phyloP scores from a whole-genome alignment of 2,888 invertebrate species.

The Caenorhabditis imperialis region DNA sequence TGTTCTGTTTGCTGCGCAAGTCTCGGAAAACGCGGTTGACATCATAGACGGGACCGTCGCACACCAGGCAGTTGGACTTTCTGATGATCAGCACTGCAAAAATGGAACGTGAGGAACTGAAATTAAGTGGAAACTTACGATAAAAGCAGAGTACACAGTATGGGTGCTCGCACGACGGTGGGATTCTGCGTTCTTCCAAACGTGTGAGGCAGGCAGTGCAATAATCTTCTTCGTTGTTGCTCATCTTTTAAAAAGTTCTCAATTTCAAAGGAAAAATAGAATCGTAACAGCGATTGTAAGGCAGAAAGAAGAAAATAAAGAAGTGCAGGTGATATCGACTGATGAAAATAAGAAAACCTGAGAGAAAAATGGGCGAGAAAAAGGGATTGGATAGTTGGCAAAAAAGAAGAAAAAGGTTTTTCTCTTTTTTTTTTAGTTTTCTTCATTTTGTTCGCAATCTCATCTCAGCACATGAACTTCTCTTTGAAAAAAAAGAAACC shows the following conservation, averaged over 20 bases:
- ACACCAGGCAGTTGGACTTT: constrained; percentile 31
- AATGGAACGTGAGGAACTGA: not conserved
- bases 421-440: constrained; percentile 22
- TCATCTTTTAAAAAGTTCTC: too few species aligned
- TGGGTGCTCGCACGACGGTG: constrained; percentile 31
- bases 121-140: constrained; percentile 14
- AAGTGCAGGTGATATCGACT: too few species aligned
- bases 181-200: constrained; percentile 20
- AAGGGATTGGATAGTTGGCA: constrained; percentile 22
- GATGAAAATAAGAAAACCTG: not conserved
- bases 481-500: not conserved
- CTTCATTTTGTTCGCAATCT: constrained; percentile 7
- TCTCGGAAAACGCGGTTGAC: constrained; percentile 28
- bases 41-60: constrained; percentile 35
- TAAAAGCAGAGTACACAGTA: constrained; percentile 34
- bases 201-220: constrained; percentile 27
- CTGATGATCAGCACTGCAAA: constrained; percentile 35
- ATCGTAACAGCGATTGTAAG: too few species aligned
- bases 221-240: constrained; percentile 27
- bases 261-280: too few species aligned
- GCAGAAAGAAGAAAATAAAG: too few species aligned
- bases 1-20: constrained; percentile 36
- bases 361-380: constrained; percentile 24
- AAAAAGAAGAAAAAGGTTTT: constrained; percentile 36
- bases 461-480: not conserved